Evolutionary conservation across 2,113 vertebrate species (phyloP).

Genomic region (Carassius auratus): DNA sequence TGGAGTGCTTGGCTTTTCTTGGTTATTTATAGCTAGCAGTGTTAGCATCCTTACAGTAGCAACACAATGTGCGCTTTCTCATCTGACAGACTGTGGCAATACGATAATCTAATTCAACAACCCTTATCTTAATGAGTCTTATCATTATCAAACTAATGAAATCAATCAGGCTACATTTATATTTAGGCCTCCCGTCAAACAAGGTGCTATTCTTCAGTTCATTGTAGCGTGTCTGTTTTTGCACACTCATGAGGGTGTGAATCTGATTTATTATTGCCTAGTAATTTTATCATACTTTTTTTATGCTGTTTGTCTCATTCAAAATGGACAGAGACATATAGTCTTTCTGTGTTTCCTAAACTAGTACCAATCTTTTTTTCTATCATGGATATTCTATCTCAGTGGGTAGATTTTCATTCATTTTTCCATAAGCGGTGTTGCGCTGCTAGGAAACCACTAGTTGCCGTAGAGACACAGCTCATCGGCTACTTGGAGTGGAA

Average conservation of each 20-base stretch:
- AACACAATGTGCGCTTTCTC: neutral
- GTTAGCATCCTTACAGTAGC: slow-evolving; percentile 30
- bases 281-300: slow-evolving; percentile 7
- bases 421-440: slow-evolving; percentile 76
- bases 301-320: neutral
- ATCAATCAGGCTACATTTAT: slow-evolving; percentile 32
- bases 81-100: slow-evolving; percentile 39
- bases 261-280: slow-evolving; percentile 8
- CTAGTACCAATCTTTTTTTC: neutral
- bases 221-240: neutral
- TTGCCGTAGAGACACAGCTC: slow-evolving; percentile 78
- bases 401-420: slow-evolving; percentile 63
- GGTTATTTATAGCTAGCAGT: slow-evolving; percentile 46
- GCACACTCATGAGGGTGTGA: slow-evolving; percentile 6
- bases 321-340: slow-evolving; percentile 14
- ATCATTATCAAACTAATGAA: slow-evolving; percentile 46
- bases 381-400: slow-evolving; percentile 31
- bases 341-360: slow-evolving; percentile 5
- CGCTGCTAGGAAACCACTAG: slow-evolving; percentile 78
- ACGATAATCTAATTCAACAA: slow-evolving; percentile 52
- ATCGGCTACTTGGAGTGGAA: slow-evolving; percentile 70
- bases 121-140: slow-evolving; percentile 42
- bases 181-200: slow-evolving; percentile 43
- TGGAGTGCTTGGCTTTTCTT: slow-evolving; percentile 16
- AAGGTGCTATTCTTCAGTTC: slow-evolving; percentile 13